Evolutionary conservation across 1,140 invertebrate genomes (phyloP).

Genomic region (Brachionus calyciflorus): DNA sequence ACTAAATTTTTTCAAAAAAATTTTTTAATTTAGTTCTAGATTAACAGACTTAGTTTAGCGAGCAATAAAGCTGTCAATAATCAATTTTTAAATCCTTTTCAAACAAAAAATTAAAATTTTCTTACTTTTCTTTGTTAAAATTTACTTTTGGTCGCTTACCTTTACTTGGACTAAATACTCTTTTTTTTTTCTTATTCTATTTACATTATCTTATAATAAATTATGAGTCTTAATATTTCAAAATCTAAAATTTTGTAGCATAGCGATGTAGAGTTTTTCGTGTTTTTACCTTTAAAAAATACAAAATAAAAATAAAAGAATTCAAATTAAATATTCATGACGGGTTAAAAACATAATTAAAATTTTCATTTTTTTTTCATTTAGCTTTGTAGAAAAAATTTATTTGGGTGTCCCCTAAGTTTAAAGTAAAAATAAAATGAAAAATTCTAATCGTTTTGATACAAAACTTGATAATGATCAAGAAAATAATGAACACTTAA

Average conservation of each 20-base stretch:
- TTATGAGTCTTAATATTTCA: constrained; percentile 4
- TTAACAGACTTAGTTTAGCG: not conserved
- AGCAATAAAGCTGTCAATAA: not conserved
- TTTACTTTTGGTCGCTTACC: not conserved
- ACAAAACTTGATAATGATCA: constrained; percentile 10
- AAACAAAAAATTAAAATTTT: too few species aligned
- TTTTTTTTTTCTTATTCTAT: not conserved
- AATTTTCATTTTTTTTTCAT: too few species aligned
- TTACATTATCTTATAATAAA: constrained; percentile 30
- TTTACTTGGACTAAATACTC: not conserved
- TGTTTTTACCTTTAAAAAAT: constrained; percentile 19
- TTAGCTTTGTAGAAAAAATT: too few species aligned
- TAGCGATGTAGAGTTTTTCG: not conserved
- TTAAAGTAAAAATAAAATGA: not conserved
- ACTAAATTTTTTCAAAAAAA: not conserved
- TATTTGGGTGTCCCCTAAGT: too few species aligned
- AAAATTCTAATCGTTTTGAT: constrained; percentile 10
- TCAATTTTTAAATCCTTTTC: constrained; percentile 25
- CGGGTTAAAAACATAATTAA: not conserved
- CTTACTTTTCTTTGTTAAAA: not conserved
- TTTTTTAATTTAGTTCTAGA: not conserved
- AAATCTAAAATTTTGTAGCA: not conserved
- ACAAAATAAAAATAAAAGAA: not conserved
- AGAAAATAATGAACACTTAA: constrained; percentile 16
- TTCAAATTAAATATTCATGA: not conserved